Base-by-base conservation (phyloP, 35 echinoderm and acorn worm genomes). In the Ophioderma brevispina region DNA sequence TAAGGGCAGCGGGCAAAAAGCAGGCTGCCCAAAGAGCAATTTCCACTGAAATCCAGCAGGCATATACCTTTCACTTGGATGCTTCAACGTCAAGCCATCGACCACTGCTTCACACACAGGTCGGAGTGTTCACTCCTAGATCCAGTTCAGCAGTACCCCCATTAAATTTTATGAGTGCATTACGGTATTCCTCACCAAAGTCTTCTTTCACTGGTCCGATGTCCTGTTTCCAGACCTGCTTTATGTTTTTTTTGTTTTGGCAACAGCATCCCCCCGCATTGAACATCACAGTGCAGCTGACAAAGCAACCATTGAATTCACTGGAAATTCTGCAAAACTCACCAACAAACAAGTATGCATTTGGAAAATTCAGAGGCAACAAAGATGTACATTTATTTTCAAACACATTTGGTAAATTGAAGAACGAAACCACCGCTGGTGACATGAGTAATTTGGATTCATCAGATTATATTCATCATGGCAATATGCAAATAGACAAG, bases 171-270 rank as follows among this genome's bases (percentile, higher is more conserved):
- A 40, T 36, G 17, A 91, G 55, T 6, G 6, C 38, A 21, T 91
- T 63, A 34, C 86, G 85, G 49, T 94, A 94, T 15, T 90, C 75
- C 64, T 90, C n/a, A 36, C 93, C 93, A 76, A 90, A 94, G 64
- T 70, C 40, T 40, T 87, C 55, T 70, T 87, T 84, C 4, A 94
- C 33, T 21, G 81, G 36, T 8, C 76, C 34, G 31, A 88, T n/a
- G 77, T 80, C 86, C 31, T 87, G 31, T 0, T 70, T 59, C 84
- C 89, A 90, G 3, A 91, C 88, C 0, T n/a, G 75, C 0, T 81
- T 10, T 23, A 78, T 8, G 33, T 42, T 42, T 10, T 35, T 77
- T n/a, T n/a, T n/a, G n/a, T n/a, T n/a, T n/a, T n/a, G n/a, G 52
- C 34, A 0, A 95, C 76, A 31, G 40, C 86, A n/a, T 84, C 79